Evolutionary conservation across 2,113 vertebrate species (phyloP).

Genomic region (Hemichromis elongatus): DNA sequence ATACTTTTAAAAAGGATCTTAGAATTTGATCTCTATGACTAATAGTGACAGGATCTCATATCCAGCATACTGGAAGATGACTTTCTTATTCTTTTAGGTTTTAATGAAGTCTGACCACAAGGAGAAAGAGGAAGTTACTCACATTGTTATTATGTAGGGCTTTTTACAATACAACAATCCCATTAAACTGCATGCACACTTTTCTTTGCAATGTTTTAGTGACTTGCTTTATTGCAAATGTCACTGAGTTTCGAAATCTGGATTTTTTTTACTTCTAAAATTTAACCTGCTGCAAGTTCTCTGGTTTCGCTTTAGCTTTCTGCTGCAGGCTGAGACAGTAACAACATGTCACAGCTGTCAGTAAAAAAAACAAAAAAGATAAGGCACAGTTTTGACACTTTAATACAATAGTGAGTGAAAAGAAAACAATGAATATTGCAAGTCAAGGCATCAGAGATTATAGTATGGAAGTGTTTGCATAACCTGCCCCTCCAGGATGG

Average conservation of each 20-base stretch:
- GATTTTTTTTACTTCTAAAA: not conserved
- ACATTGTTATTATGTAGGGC: not conserved
- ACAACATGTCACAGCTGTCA: not conserved
- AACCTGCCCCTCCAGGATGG: not conserved
- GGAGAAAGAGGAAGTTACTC: not conserved
- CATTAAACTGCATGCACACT: not conserved
- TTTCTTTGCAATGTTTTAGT: not conserved
- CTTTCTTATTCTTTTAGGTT: not conserved
- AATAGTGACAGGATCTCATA: not conserved
- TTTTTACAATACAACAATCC: not conserved
- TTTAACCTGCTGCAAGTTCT: not conserved
- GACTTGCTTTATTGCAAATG: not conserved
- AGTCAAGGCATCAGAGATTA: not conserved
- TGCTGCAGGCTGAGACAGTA: not conserved
- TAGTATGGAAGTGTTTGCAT: not conserved
- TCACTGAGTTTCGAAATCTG: not conserved
- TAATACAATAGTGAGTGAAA: not conserved
- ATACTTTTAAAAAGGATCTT: not conserved
- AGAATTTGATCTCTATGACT: not conserved
- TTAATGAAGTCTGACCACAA: not conserved
- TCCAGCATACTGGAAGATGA: not conserved
- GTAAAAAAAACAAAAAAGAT: not conserved
- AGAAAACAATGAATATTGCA: not conserved
- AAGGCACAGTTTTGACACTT: not conserved
- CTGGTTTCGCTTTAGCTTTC: not conserved